Percentiles rank a stretch among this genome's conserved stretches.
phyloP scores from a whole-genome alignment of 2,888 invertebrate species.

The Parnassius mnemosyne region DNA sequence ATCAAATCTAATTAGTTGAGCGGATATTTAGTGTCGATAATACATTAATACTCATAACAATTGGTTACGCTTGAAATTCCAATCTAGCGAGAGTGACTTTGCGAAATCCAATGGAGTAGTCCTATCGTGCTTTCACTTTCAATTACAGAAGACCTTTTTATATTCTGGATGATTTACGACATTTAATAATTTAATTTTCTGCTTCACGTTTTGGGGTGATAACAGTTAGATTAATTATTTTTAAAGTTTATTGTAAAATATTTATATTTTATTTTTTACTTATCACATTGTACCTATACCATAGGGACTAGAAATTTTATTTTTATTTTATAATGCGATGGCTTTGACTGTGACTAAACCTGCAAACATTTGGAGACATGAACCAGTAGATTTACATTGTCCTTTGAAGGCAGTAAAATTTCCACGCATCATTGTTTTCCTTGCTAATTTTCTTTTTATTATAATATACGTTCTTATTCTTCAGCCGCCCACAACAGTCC shows the following conservation, averaged over 20 bases:
- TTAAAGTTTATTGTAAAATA: no score
- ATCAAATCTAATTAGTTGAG: constrained; percentile 49
- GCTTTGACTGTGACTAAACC: constrained; percentile 70
- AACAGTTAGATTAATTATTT: no score
- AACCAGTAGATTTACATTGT: not conserved
- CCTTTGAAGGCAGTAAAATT: no score
- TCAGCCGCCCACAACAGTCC: no score
- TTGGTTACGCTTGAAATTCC: constrained; percentile 66
- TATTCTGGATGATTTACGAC: constrained; percentile 66
- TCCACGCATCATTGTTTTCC: no score
- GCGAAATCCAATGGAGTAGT: constrained; percentile 55
- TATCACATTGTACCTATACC: no score
- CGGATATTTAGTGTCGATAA: constrained; percentile 61
- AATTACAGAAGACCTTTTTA: constrained; percentile 70
- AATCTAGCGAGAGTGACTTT: constrained; percentile 69
- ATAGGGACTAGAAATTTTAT: constrained; percentile 70
- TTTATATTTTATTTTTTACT: no score
- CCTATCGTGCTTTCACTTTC: constrained; percentile 59
- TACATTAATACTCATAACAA: constrained; percentile 55
- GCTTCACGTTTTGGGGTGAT: constrained; percentile 23
- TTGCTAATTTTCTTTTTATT: no score
- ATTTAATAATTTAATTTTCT: constrained; percentile 29
- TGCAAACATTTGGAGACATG: constrained; percentile 37
- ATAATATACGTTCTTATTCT: no score
- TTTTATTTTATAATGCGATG: constrained; percentile 56